These are phyloP conservation scores for Pyrrhosoma nymphula DNA, from an alignment of 2,888 invertebrate genomes.

Conservation along the genomic window DNA sequence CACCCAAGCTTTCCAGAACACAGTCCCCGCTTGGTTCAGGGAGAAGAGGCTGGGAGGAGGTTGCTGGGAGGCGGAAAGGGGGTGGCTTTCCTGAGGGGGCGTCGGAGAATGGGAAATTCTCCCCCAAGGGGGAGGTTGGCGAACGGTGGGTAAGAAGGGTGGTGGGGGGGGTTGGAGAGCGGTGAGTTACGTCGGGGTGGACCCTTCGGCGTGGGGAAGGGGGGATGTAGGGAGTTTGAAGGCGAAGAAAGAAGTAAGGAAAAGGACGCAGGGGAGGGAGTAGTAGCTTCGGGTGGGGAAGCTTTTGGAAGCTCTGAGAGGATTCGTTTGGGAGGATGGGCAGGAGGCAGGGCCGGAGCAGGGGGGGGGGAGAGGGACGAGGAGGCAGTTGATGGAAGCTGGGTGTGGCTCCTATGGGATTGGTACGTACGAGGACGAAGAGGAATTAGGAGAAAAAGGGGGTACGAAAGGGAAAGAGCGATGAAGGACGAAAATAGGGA, in stretches of 20 bases:
- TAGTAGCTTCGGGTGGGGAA: too few relatives aligned
- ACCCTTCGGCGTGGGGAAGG: neutral
- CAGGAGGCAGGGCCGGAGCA: neutral
- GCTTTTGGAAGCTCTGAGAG: neutral
- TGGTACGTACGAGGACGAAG: neutral
- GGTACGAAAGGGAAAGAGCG: neutral
- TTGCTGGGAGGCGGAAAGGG: neutral
- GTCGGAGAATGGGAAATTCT: neutral
- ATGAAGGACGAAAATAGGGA: neutral
- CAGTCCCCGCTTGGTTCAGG: neutral
- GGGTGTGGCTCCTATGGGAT: neutral
- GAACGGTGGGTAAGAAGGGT: neutral
- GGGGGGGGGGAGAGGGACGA: neutral
- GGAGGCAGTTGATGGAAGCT: neutral
- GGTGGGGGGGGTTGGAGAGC: neutral
- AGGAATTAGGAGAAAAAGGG: neutral
- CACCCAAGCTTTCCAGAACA: slow-evolving; percentile 44
- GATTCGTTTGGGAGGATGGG: slow-evolving; percentile 26
- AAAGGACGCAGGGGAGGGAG: neutral
- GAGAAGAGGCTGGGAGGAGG: neutral
- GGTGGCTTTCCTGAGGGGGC: too few relatives aligned
- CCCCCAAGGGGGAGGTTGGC: neutral
- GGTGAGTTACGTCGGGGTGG: neutral
- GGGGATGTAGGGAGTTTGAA: neutral
- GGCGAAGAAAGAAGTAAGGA: slow-evolving; percentile 11